These are phyloP conservation scores for Eupithecia pulchellata DNA, from an alignment of 2,888 invertebrate genomes.

Conservation along the genomic window DNA sequence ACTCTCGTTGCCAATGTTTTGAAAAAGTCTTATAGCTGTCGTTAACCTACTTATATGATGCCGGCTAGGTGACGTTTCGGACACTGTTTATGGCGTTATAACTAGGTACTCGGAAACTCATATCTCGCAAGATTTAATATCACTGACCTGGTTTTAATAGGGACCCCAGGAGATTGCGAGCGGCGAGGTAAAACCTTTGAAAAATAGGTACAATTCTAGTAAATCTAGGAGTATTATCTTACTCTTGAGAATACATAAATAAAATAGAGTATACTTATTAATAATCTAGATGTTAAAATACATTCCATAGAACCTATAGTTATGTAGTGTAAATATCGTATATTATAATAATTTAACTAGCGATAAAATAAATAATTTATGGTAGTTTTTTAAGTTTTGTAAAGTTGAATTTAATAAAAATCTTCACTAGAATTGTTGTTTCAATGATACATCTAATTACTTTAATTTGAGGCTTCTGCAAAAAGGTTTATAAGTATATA, in stretches of 20 bases:
- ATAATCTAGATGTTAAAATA: not conserved
- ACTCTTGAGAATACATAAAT: not conserved
- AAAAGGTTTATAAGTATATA: not conserved
- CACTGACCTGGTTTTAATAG: not conserved
- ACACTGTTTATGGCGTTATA: not conserved
- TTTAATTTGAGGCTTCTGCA: not conserved
- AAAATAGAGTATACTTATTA: not conserved
- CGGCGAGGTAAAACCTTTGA: not conserved
- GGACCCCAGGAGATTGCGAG: not conserved
- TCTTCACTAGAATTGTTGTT: conserved; percentile 7
- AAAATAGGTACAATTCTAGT: not conserved
- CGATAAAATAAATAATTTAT: not conserved
- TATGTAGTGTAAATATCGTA: not conserved
- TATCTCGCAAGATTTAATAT: conserved; percentile 1
- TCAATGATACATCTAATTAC: not conserved
- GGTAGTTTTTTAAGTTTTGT: not conserved
- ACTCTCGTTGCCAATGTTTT: too few species aligned
- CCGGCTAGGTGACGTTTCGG: too few species aligned
- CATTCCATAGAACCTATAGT: not conserved
- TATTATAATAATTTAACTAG: not conserved
- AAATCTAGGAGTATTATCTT: not conserved
- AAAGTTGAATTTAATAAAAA: not conserved
- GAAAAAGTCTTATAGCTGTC: not conserved
- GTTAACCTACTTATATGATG: not conserved
- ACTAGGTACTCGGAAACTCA: not conserved